Base-by-base conservation (phyloP, 1,140 invertebrate species). In the Lepidurus apus region DNA sequence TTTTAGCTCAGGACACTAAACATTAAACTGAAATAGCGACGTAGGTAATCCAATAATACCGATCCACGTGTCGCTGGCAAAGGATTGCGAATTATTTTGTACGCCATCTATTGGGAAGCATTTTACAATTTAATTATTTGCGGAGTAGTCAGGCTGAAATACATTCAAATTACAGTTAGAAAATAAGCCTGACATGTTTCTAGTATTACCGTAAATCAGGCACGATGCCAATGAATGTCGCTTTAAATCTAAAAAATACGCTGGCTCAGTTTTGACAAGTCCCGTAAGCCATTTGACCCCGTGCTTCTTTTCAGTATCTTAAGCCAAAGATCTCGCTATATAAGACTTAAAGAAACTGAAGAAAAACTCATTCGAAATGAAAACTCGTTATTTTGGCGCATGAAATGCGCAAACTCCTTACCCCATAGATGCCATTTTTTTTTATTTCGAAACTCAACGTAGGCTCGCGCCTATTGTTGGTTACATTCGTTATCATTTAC, bases 211-310 rank as follows among this genome's bases (percentile, higher is more conserved):
- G 53, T 65, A 65, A 65, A 9, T 65, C 53, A 65, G 53, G 53
- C 53, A 65, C 17, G 6, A 0, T 65, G 53, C 53, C 53, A 65
- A 17, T 65, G 53, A 65, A 65, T 65, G 53, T 65, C 53, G 17
- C 53, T 65, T 65, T 65, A 21, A 65, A 65, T 65, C 53, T 65
- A 65, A 65, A 65, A 65, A n/a, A 65, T 65, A 21, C n/a, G 5
- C 17, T n/a, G 53, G 53, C 17, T 65, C 17, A n/a, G 6, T 65
- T 65, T 7, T 65, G 53, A 65, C 53, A 65, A 65, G 53, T 65
- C 53, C 53, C 53, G 53, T 65, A 65, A 65, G 53, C 53, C 21
- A 65, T 9, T 65, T 65, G 53, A 65, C 53, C 53, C 21, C 53
- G 17, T 65, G 34, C 34, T 34, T 34, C 4, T 34, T 34, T 34